Evolutionary conservation across 1,140 invertebrate genomes (phyloP), one percentile per base, ranked within the genome.

Genomic region (Camponotus vicinus): DNA sequence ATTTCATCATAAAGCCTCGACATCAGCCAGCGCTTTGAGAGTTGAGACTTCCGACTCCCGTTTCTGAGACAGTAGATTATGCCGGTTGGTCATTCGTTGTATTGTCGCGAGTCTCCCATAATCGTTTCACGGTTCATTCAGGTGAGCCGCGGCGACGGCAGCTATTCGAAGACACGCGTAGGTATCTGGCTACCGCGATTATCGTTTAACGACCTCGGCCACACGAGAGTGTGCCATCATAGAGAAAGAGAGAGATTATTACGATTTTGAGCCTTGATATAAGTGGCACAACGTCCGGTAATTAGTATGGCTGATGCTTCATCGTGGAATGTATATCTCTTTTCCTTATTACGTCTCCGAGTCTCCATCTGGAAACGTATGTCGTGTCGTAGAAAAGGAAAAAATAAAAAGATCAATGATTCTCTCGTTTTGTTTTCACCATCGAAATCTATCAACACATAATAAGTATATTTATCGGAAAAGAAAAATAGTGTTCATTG

Each of bases 1-100:
- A 88, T 86, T 89, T 89, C 40, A 37, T 77, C 61, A 80, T 89
- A 89, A 84, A 88, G 66, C 75, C 59, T n/a, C 52, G 67, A 27
- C 88, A 89, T 88, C 88, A 89, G 76, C 87, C 57, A 82, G 9
- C 52, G 18, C 55, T 75, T 78, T 84, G 49, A 55, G 63, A 45
- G 57, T n/a, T 70, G 69, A 86, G 76, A 80, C 57, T 77, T 49
- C 75, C 69, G 87, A 59, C 64, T 40, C 61, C 85, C 52, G 84
- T 80, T 61, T 59, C 77, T 75, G 69, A 55, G 52, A 40, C 55
- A 71, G 71, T 89, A 59, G 85, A 90, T 90, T 89, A 90, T 85
- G 57, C 45, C 71, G 32, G 59, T 40, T 61, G 27, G 27, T 40
- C 13, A 40, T 59, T 82, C 27, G 61, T 78, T 18, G 18, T 55